These are phyloP conservation scores for Thunnus albacares DNA, from an alignment of 2,797 vertebrate species.

Conservation along the genomic window DNA sequence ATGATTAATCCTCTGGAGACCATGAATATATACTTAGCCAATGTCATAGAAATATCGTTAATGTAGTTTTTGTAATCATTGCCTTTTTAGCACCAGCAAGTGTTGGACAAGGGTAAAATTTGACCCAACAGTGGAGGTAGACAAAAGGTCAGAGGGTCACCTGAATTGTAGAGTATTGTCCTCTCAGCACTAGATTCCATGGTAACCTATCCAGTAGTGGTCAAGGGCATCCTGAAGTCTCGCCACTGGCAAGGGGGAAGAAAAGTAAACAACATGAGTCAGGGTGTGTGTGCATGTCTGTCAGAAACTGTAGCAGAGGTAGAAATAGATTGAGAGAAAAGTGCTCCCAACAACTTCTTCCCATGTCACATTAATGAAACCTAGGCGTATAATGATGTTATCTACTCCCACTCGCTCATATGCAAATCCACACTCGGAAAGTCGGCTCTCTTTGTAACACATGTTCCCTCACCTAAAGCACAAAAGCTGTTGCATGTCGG, in stretches of 20 bases:
- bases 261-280: not conserved
- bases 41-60: not conserved
- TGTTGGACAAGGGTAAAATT: not conserved
- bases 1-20: not conserved
- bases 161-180: not conserved
- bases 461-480: conserved; percentile 58
- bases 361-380: conserved; percentile 42
- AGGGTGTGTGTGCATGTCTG: not conserved
- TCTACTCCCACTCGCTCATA: conserved; percentile 16
- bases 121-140: too few relatives aligned
- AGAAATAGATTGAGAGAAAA: conserved; percentile 29
- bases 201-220: not conserved
- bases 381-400: conserved; percentile 18
- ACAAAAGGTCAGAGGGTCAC: not conserved
- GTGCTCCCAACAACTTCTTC: conserved; percentile 21
- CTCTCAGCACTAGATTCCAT: not conserved
- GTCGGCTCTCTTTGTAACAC: conserved; percentile 40
- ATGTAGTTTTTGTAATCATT: too few relatives aligned
- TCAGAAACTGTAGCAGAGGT: not conserved
- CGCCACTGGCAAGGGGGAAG: not conserved
- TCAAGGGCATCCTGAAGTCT: not conserved
- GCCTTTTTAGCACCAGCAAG: not conserved
- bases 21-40: not conserved
- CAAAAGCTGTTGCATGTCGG: conserved; percentile 52
- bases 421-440: conserved; percentile 49